Evolutionary conservation across 92 coral and sea anemone species (phyloP).

Genomic region (Phenganax marumi): DNA sequence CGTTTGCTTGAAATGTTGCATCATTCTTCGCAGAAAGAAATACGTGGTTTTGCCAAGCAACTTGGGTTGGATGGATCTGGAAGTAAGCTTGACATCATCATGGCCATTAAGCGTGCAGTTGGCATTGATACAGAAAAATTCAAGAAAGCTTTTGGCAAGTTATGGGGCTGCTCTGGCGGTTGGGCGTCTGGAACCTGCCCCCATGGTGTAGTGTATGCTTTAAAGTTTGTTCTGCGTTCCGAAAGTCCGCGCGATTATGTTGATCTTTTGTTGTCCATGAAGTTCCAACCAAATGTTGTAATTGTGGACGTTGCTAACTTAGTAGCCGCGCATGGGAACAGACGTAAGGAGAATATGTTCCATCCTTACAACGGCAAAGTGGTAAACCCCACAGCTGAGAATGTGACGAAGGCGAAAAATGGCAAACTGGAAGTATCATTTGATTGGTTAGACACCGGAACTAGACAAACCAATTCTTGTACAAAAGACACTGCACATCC

Average conservation of each 20-base stretch:
- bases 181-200: slow-evolving; percentile 66
- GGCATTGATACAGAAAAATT: slow-evolving; percentile 49
- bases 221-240: slow-evolving; percentile 58
- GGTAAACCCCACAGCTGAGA: slow-evolving; percentile 44
- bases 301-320: slow-evolving; percentile 48
- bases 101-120: slow-evolving; percentile 45
- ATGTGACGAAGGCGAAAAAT: slow-evolving; percentile 36
- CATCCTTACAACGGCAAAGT: slow-evolving; percentile 54
- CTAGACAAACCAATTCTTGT: neutral
- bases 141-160: slow-evolving; percentile 56
- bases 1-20: slow-evolving; percentile 50
- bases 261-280: slow-evolving; percentile 51
- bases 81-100: slow-evolving; percentile 51
- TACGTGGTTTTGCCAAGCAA: slow-evolving; percentile 27
- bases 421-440: slow-evolving; percentile 44
- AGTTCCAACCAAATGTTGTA: slow-evolving; percentile 51
- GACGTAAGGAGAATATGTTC: slow-evolving; percentile 44
- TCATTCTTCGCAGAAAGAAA: slow-evolving; percentile 49
- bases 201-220: slow-evolving; percentile 56
- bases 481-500: slow-evolving; percentile 40
- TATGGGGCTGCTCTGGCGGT: slow-evolving; percentile 70
- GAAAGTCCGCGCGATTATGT: slow-evolving; percentile 64
- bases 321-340: slow-evolving; percentile 14
- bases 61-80: slow-evolving; percentile 50
- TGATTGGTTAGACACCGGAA: slow-evolving; percentile 39